Conservation (phyloP, 2,888 invertebrate species). For the Synanthedon tipuliformis region DNA sequence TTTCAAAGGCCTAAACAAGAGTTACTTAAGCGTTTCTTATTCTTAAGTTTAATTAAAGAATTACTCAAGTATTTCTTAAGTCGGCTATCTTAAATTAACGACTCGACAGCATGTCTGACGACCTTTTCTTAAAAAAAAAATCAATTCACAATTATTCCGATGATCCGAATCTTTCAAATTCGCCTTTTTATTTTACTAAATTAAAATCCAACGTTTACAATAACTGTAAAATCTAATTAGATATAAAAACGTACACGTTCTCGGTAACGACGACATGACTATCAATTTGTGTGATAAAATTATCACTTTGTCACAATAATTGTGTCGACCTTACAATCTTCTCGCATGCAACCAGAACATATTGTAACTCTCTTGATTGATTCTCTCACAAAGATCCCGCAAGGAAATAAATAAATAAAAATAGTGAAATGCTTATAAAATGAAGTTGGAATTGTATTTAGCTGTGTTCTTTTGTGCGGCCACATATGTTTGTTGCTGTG, state of each 20-base stretch:
- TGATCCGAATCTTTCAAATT: too few species aligned
- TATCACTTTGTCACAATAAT: not conserved
- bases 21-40: too few species aligned
- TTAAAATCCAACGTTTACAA: too few species aligned
- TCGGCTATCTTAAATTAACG: too few species aligned
- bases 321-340: not conserved
- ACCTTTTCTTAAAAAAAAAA: too few species aligned
- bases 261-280: not conserved
- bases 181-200: too few species aligned
- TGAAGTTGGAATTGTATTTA: slow-evolving; percentile 3
- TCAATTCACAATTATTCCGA: too few species aligned
- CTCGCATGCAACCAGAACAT: not conserved
- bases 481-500: slow-evolving; percentile 19
- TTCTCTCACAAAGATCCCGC: not conserved
- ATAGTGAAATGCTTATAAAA: not conserved
- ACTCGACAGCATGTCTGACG: too few species aligned
- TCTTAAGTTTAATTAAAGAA: too few species aligned
- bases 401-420: not conserved
- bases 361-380: not conserved
- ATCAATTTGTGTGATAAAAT: not conserved
- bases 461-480: slow-evolving; percentile 6
- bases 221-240: not conserved
- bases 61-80: too few species aligned
- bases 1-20: too few species aligned
- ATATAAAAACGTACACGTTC: not conserved